A percentile compares a stretch with the other conserved stretches of the same genome.
phyloP scores from a whole-genome alignment of 2,797 vertebrate species.

The Lagodon rhomboides region DNA sequence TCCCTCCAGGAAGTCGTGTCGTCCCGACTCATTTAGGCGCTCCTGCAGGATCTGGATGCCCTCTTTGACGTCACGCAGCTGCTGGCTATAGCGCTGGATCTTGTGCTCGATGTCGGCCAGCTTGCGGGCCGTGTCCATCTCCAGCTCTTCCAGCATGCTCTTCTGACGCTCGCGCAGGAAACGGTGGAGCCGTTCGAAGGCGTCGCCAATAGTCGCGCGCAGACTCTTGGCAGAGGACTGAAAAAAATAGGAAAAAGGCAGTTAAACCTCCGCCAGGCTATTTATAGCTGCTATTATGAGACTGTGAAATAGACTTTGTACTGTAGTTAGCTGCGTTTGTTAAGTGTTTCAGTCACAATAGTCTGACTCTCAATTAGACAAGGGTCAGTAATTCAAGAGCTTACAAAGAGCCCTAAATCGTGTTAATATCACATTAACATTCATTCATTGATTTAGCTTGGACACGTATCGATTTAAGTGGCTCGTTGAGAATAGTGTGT shows the following conservation, averaged over 20 bases:
- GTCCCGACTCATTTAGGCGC: conserved; percentile 90
- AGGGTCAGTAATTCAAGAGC: conserved; percentile 49
- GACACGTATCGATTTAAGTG: conserved; percentile 54
- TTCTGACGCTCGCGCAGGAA: conserved; percentile 96
- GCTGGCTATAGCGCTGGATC: conserved; percentile 97
- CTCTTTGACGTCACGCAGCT: conserved; percentile 96
- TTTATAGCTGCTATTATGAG: conserved; percentile 13
- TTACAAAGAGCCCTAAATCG: conserved; percentile 45
- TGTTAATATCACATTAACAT: conserved; percentile 63
- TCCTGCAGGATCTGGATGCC: conserved; percentile 98
- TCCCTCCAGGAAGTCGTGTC: conserved; percentile 93
- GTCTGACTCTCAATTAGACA: conserved; percentile 52
- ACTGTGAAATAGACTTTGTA: conserved; percentile 19
- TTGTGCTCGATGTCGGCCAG: conserved; percentile 97
- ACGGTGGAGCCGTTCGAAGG: conserved; percentile 94
- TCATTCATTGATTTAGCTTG: conserved; percentile 51
- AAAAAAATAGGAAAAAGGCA: not conserved
- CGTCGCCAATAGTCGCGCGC: conserved; percentile 93
- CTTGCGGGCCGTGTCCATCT: conserved; percentile 93
- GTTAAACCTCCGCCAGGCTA: not conserved
- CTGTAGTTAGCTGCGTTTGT: conserved; percentile 17
- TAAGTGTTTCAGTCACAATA: conserved; percentile 39
- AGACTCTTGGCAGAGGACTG: conserved; percentile 97
- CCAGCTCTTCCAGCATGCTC: conserved; percentile 98
- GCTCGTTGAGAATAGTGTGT: conserved; percentile 22